Base-by-base conservation (phyloP, 2,113 vertebrate genomes). In the Anoura caudifer region DNA sequence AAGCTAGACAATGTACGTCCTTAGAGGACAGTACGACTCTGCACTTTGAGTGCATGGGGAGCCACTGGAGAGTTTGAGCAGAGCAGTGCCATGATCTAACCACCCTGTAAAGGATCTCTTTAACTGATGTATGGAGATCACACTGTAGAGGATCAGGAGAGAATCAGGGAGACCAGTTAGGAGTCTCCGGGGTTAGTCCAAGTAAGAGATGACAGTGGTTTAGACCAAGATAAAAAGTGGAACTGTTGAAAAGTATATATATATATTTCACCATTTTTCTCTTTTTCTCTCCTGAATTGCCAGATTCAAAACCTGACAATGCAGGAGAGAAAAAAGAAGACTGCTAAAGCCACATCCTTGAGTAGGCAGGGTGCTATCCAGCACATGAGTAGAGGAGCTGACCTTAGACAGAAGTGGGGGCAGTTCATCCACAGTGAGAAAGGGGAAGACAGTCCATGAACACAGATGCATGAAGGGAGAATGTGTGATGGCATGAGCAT, bases 401-500 rank as follows among this genome's bases (percentile, higher is more conserved):
- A 26, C 12, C 13, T 22, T 20, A 52, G 47, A 65, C 1, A 69
- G 26, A 1, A 47, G 26, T 36, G 69, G 69, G 19, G 1, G 7
- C 24, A 69, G 72, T 65, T 31, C 33, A 36, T 8, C 41, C 52
- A 36, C 26, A 52, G 56, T 4, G 12, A 63, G 8, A 65, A 22
- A 28, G 65, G 22, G 54, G 41, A 47, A 80, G 15, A 52, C 79
- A 28, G 28, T 59, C 33, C 69, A 24, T 1, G 11, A n/a, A 17
- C 67, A 80, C 8, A 47, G 41, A 91, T 1, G 3, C 31, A 52
- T 12, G 15, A 17, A 31, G 33, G 14, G 0, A 72, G 11, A n/a
- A 2, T 0, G 15, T 41, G 12, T 43, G 50, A 87, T 3, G 1
- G 1, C n/a, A 3, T 33, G 63, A 47, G 31, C 31, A 8, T 15